phyloP scores from a whole-genome alignment of 2,888 invertebrate species.

The Drosophila neutralis region DNA sequence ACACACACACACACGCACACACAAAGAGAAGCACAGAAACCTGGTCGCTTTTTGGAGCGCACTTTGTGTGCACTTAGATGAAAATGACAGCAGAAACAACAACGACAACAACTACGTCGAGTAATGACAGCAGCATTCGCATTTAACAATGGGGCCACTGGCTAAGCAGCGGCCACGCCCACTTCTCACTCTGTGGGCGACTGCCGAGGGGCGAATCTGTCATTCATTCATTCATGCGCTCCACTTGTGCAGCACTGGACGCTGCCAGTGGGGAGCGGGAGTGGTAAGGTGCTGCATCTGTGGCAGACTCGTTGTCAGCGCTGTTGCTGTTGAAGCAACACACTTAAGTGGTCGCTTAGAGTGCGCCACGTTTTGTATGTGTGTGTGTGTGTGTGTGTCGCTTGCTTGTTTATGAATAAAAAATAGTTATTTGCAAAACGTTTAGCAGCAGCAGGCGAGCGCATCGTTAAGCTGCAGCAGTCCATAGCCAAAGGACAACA shows the following conservation, averaged over 20 bases:
- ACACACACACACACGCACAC: conserved; percentile 16
- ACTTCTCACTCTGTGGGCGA: conserved; percentile 55
- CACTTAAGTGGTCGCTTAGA: conserved; percentile 80
- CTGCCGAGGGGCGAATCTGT: conserved; percentile 66
- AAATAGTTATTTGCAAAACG: conserved; percentile 80
- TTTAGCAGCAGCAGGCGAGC: conserved; percentile 66
- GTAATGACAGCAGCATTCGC: conserved; percentile 67
- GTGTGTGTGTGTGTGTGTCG: conserved; percentile 22
- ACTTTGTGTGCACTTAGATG: conserved; percentile 74
- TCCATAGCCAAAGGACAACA: conserved; percentile 26
- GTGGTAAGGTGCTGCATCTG: conserved; percentile 45
- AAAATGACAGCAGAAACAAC: conserved; percentile 63
- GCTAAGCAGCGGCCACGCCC: conserved; percentile 70
- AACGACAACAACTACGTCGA: conserved; percentile 48
- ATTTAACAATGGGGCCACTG: conserved; percentile 70
- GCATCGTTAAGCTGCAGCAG: conserved; percentile 37
- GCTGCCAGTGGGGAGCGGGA: conserved; percentile 18
- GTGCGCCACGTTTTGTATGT: conserved; percentile 66
- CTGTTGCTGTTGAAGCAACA: conserved; percentile 58
- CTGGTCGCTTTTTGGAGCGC: conserved; percentile 67
- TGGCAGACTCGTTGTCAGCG: conserved; percentile 46
- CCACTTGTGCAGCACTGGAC: conserved; percentile 71
- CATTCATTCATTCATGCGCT: conserved; percentile 72
- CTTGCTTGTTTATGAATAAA: conserved; percentile 80
- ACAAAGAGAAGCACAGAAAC: conserved; percentile 36